Base-by-base conservation (phyloP, 2,113 vertebrate genomes). In the Notarius quadriscutis region DNA sequence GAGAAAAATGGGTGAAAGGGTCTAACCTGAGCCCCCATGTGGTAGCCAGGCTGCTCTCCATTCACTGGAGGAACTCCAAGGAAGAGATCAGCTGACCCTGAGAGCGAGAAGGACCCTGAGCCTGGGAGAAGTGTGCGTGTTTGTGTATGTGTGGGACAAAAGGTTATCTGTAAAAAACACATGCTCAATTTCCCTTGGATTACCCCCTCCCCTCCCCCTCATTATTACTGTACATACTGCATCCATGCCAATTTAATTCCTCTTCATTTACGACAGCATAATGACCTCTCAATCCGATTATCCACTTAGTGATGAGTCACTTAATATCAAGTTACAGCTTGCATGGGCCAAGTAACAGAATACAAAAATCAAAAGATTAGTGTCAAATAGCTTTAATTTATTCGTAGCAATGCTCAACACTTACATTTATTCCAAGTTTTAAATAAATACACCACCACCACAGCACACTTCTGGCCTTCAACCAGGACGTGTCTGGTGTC, bases 61-160 rank as follows among this genome's bases (percentile, higher is more conserved):
- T 97, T 97, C 93, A 97, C 95, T 72, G 96, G 95, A 62, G 96
- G 96, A 93, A 96, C 96, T 78, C 96, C 96, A 65, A 97, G 95
- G 93, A 98, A 97, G 90, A 97, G 94, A 94, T 98, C 97, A 89
- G 96, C 96, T 51, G 97, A 97, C 84, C 96, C 97, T 12, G 97
- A 95, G 90, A 97, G 95, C 75, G 96, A 97, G 94, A 97, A 98
- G 89, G 96, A 97, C 60, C 97, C 96, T 50, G 97, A 97, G 82
- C 97, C 97, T 98, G 88, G 15, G 85, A 75, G 71, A 27, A 48
- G 67, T 41, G 51, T 58, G 81, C n/a, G 84, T 77, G 25, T 65
- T 34, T 91, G 55, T 34, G 51, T 58, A 41, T 55, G 50, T 50
- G 51, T 80, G 65, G 20, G 78, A 63, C 78, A 80, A 60, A 81